A percentile compares a stretch with the other conserved stretches of the same genome.
Conservation (phyloP, 2,888 invertebrate species). For the Pollenia angustigena region DNA sequence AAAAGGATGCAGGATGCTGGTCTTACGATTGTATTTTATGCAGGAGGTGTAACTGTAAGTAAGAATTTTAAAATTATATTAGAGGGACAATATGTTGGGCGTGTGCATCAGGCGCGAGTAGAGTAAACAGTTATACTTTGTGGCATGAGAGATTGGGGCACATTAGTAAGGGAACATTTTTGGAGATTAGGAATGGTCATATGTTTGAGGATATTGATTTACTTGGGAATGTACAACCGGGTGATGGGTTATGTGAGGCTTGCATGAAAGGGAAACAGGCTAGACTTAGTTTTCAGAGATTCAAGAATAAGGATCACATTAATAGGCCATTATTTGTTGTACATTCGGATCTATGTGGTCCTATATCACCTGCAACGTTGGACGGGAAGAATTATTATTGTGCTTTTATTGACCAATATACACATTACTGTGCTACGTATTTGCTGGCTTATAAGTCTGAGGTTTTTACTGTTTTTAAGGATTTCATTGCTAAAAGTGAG, state of each 20-base stretch:
- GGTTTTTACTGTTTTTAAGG: constrained; percentile 74
- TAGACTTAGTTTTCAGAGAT: constrained; percentile 79
- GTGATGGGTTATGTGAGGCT: constrained; percentile 78
- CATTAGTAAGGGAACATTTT: constrained; percentile 70
- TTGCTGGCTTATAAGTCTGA: constrained; percentile 77
- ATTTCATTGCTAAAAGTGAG: constrained; percentile 67
- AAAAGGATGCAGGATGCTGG: constrained; percentile 78
- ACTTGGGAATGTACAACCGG: constrained; percentile 57
- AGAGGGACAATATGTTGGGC: constrained; percentile 46
- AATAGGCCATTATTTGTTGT: constrained; percentile 79
- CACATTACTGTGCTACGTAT: constrained; percentile 78
- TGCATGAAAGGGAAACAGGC: constrained; percentile 76
- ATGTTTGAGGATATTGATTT: constrained; percentile 68
- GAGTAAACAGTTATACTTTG: constrained; percentile 62
- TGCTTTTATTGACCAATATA: constrained; percentile 80
- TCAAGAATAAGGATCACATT: constrained; percentile 75
- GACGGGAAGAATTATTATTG: constrained; percentile 79
- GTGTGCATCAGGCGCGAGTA: constrained; percentile 23
- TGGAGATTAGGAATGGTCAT: constrained; percentile 69
- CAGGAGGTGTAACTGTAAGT: constrained; percentile 76
- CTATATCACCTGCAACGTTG: constrained; percentile 77
- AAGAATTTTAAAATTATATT: constrained; percentile 69
- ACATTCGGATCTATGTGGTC: constrained; percentile 78
- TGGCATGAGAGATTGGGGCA: constrained; percentile 75
- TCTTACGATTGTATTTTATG: constrained; percentile 72